Evolutionary conservation across 1,140 invertebrate genomes (phyloP).

Genomic region (Leptopilina boulardi): DNA sequence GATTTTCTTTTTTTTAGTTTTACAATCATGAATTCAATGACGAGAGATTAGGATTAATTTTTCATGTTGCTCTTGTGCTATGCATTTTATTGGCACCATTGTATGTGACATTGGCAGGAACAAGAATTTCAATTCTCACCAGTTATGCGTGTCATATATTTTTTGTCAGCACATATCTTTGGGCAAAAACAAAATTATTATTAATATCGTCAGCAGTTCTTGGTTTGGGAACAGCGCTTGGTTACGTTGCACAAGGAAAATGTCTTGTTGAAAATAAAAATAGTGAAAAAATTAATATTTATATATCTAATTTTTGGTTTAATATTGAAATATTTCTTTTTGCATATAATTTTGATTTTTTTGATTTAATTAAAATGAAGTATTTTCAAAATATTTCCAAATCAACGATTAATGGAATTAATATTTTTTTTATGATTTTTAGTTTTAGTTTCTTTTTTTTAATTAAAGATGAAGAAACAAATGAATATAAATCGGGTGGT

Average conservation of each 20-base stretch:
- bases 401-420: conserved; percentile 66
- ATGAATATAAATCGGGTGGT: conserved; percentile 75
- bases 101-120: conserved; percentile 88
- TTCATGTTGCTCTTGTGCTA: conserved; percentile 91
- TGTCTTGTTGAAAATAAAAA: conserved; percentile 95
- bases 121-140: conserved; percentile 89
- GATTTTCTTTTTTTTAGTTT: not conserved
- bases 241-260: conserved; percentile 95
- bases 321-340: conserved; percentile 93
- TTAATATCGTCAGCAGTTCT: conserved; percentile 90
- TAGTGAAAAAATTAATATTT: conserved; percentile 89
- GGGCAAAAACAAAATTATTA: conserved; percentile 87
- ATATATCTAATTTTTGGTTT: conserved; percentile 97
- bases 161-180: conserved; percentile 89
- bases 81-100: conserved; percentile 96
- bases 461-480: conserved; percentile 76
- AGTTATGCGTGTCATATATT: conserved; percentile 81
- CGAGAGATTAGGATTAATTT: conserved; percentile 91
- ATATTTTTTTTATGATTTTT: conserved; percentile 81
- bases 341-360: conserved; percentile 80
- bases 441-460: conserved; percentile 84
- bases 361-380: too few species aligned
- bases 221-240: conserved; percentile 92
- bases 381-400: too few species aligned
- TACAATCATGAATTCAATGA: conserved; percentile 82